Conservation (phyloP, 2,797 vertebrate genomes). For the Argyrosomus regius region DNA sequence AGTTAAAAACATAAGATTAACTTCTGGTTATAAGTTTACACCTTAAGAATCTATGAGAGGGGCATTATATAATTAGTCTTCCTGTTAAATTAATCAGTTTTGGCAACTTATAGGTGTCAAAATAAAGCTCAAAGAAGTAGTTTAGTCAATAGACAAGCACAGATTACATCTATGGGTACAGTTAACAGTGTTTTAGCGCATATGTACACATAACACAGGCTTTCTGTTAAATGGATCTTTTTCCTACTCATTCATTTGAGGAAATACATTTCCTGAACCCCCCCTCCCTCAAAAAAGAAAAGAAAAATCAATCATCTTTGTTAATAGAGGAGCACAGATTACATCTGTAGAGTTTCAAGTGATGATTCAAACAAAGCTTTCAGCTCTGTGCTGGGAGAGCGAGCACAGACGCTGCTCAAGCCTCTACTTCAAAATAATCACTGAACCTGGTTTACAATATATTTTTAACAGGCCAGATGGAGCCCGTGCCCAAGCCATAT, state of each 20-base stretch:
- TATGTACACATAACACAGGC: not conserved
- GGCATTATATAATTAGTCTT: not conserved
- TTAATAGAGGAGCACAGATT: not conserved
- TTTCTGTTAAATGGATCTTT: not conserved
- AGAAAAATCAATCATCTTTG: not conserved
- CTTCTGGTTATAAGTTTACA: not conserved
- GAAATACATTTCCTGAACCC: not conserved
- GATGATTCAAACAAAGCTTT: not conserved
- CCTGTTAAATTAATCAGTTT: not conserved
- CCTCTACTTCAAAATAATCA: not conserved
- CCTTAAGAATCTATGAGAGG: not conserved
- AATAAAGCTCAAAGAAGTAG: not conserved
- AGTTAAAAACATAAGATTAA: too few relatives aligned
- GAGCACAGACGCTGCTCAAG: not conserved
- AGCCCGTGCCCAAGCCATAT: too few relatives aligned
- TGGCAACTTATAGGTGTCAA: not conserved
- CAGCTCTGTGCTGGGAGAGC: not conserved
- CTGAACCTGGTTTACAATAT: not conserved
- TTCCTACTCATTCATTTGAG: not conserved
- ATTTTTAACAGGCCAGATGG: not conserved
- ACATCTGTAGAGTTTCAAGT: not conserved
- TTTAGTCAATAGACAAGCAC: not conserved
- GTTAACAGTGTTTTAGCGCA: not conserved
- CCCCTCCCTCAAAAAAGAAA: too few relatives aligned
- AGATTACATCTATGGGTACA: not conserved